A percentile compares a stretch with the other conserved stretches of the same genome.
Conservation (phyloP, 2,888 invertebrate species). For the Lepeophtheirus nordmannii region DNA sequence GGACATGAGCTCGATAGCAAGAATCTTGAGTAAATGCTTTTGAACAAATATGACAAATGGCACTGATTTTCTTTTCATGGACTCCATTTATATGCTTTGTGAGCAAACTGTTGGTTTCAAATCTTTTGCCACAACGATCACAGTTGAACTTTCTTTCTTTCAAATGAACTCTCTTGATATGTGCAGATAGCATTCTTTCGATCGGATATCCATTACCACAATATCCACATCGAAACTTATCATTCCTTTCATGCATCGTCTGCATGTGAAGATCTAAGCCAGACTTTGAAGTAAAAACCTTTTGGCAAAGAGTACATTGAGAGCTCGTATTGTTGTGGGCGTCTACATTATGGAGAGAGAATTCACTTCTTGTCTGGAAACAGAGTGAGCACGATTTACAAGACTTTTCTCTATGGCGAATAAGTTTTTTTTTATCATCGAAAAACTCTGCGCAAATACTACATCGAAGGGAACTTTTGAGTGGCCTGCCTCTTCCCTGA, state of each 20-base stretch:
- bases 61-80: background rate
- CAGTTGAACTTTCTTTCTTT: background rate
- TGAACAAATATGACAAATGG: background rate
- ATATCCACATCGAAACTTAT: background rate
- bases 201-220: background rate
- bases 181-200: background rate
- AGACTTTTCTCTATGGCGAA: background rate
- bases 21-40: background rate
- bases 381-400: background rate
- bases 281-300: background rate
- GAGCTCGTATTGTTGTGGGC: background rate
- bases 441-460: background rate
- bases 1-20: background rate
- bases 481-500: no score
- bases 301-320: background rate
- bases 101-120: background rate
- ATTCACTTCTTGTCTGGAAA: background rate
- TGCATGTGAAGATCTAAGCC: background rate
- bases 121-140: background rate
- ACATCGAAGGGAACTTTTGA: background rate
- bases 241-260: background rate
- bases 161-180: background rate
- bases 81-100: background rate
- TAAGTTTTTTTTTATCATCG: background rate
- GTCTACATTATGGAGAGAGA: background rate